These are phyloP conservation scores for Rotaria socialis DNA, from an alignment of 2,888 invertebrate species.

Conservation along the genomic window DNA sequence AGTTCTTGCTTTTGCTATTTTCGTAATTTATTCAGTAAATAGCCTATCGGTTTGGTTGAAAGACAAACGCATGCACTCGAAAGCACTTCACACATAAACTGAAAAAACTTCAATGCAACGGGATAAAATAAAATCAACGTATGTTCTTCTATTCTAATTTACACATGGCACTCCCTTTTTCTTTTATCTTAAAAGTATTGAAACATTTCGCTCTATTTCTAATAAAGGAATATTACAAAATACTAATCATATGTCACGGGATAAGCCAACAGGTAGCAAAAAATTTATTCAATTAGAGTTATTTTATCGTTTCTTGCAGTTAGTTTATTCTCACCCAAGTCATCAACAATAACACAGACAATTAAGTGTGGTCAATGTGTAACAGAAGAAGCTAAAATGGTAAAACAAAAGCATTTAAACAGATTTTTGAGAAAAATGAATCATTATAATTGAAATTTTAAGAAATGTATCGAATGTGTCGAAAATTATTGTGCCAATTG, in stretches of 20 bases:
- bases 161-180: neutral
- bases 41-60: neutral
- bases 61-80: neutral
- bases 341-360: neutral
- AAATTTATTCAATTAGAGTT: neutral
- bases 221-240: neutral
- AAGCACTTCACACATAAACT: neutral
- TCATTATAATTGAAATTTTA: constrained; percentile 41
- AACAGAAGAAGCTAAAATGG: constrained; percentile 55
- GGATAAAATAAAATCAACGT: neutral
- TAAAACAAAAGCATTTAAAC: constrained; percentile 48
- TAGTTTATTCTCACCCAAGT: neutral
- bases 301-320: neutral
- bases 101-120: neutral
- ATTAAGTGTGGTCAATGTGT: constrained; percentile 60
- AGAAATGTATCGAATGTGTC: constrained; percentile 58
- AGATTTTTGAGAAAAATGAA: neutral
- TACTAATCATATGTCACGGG: neutral
- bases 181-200: neutral
- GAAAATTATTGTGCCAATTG: constrained; percentile 59
- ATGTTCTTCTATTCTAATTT: neutral
- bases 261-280: constrained; percentile 1
- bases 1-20: neutral
- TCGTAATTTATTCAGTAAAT: neutral
- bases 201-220: neutral